Conservation (phyloP, 2,113 vertebrate species). For the Lycaon pictus region DNA sequence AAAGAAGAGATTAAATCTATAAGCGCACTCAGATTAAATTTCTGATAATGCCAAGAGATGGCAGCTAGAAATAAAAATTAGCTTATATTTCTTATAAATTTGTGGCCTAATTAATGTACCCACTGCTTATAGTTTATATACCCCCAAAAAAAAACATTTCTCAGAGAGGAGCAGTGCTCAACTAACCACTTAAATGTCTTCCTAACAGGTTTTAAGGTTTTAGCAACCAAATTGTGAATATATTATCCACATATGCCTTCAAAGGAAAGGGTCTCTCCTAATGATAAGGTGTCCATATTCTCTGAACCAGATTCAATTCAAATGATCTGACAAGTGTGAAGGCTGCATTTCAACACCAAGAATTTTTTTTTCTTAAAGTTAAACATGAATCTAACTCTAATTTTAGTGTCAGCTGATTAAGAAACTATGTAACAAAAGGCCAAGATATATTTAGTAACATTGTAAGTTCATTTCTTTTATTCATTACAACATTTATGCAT, state of each 20-base stretch:
- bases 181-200: not conserved
- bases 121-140: not conserved
- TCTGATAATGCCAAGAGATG: slow-evolving; percentile 20
- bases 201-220: not conserved
- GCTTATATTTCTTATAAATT: not conserved
- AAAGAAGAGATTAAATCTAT: not conserved
- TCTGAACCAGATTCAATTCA: not conserved
- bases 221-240: not conserved
- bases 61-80: not conserved
- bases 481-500: not conserved
- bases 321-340: not conserved
- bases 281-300: not conserved
- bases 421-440: slow-evolving; percentile 14
- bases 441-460: not conserved
- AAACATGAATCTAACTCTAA: not conserved
- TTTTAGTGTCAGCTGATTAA: not conserved
- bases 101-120: not conserved
- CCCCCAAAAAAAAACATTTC: not conserved
- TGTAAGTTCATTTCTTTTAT: not conserved
- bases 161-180: not conserved
- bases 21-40: not conserved
- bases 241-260: not conserved
- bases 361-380: not conserved
- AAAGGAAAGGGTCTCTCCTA: not conserved
- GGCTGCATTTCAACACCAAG: not conserved